Evolutionary conservation across 2,113 vertebrate genomes (phyloP), one percentile per base, ranked within the genome.

Genomic region (Apodemus speciosus): DNA sequence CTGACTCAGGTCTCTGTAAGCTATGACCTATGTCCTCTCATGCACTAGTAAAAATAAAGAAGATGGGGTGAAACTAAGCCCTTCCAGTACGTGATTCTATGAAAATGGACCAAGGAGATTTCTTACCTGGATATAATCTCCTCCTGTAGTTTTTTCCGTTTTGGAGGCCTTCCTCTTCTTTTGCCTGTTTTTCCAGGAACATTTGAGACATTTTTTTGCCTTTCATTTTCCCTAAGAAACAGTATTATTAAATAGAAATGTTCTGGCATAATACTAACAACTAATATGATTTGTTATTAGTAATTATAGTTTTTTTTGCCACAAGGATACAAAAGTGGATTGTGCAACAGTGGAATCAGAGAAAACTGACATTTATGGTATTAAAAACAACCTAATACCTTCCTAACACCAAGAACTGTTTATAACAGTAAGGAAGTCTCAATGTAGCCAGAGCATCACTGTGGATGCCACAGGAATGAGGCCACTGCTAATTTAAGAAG

Each of bases 81-180:
- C 18, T 68, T 53, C 38, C 7, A 83, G 14, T 38, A 18, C 6
- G 23, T 46, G 9, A 66, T 3, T 23, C 51, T 56, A 23, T 9
- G 23, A 91, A 5, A 1, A 73, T 1, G 84, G 46, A 71, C 6
- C 30, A 79, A 89, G 18, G 15, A 16, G 13, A n/a, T 92, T 94
- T 85, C 97, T 89, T 98, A 99, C 99, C 98, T 99, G 49, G 97
- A 80, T 46, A 97, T 68, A 71, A 97, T 96, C 89, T 99, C 99
- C 40, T 99, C 99, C 21, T 98, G 90, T 56, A 98, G 27, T 96
- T 98, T 99, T 97, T 98, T 99, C 95, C 99, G 98, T 97, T 99
- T 99, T 38, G 99, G 99, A 81, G 99, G 99, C 96, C 99, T 98
- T 93, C 99, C 99, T 96, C 99, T 98, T 97, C 98, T 99, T 97